Evolutionary conservation across 2,888 invertebrate genomes (phyloP), one percentile per base, ranked within the genome.

Genomic region (Drosophila gaucha): DNA sequence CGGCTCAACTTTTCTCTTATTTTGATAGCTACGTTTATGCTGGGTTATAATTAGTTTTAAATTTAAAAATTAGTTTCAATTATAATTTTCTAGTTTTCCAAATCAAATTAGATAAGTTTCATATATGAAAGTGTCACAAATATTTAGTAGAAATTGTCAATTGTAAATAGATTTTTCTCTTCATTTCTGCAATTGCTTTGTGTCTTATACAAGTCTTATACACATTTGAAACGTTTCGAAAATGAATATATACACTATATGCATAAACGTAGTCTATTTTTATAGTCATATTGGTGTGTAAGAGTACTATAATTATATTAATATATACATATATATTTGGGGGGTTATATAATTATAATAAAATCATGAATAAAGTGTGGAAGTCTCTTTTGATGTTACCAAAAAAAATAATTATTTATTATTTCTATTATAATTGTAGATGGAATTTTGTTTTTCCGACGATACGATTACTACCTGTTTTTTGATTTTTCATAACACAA

Each of bases 401-500:
- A n/a, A n/a, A n/a, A n/a, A n/a, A n/a, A n/a, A n/a, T n/a, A n/a
- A n/a, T n/a, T n/a, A n/a, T n/a, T n/a, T n/a, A n/a, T n/a, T n/a
- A n/a, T n/a, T n/a, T n/a, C n/a, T n/a, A n/a, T n/a, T n/a, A n/a
- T n/a, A n/a, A n/a, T n/a, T n/a, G n/a, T n/a, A n/a, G n/a, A n/a
- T n/a, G n/a, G n/a, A n/a, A n/a, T n/a, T n/a, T n/a, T n/a, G n/a
- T n/a, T n/a, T n/a, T n/a, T n/a, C n/a, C n/a, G n/a, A n/a, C n/a
- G n/a, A n/a, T n/a, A n/a, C n/a, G n/a, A n/a, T n/a, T n/a, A n/a
- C n/a, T n/a, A n/a, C n/a, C n/a, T n/a, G 20, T 30, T 31, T 51
- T n/a, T 12, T 30, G 8, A 36, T 33, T 22, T 47, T 43, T 44
- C 26, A 46, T 28, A 54, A 73, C 59, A 64, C 26, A 54, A 64